Conservation (phyloP, 2,113 vertebrate species). For the Saccopteryx leptura region DNA sequence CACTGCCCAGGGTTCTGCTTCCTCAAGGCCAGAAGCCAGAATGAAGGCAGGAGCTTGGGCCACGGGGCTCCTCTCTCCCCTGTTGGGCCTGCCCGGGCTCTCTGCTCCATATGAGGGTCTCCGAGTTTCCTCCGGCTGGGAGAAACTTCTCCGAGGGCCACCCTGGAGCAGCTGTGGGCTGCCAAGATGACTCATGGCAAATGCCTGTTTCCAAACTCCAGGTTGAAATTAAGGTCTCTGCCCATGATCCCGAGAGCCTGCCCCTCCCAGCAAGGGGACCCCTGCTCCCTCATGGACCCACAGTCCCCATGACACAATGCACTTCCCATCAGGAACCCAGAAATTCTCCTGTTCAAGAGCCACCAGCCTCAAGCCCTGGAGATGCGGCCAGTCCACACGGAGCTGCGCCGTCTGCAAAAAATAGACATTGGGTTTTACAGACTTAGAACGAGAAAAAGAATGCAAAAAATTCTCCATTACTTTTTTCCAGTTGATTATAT, state of each 20-base stretch:
- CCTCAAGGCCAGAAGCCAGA: neutral
- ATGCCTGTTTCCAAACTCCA: neutral
- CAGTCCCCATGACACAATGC: fast-evolving
- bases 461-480: neutral
- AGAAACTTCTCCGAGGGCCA: neutral
- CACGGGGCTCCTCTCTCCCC: neutral
- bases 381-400: fast-evolving
- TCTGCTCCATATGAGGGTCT: neutral
- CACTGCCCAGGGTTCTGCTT: neutral
- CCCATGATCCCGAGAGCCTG: neutral
- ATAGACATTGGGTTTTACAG: neutral
- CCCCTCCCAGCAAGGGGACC: neutral
- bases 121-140: neutral
- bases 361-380: neutral
- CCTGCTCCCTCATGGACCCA: neutral
- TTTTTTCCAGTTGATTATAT: neutral
- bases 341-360: neutral
- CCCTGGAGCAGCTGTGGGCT: neutral
- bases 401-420: neutral
- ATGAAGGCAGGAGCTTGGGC: neutral
- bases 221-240: neutral
- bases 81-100: neutral
- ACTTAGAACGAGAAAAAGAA: neutral
- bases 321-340: neutral
- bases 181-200: too few relatives aligned